A percentile compares a stretch with the other conserved stretches of the same genome.
Conservation (phyloP, 1,140 invertebrate genomes). For the Drosophila aff. region DNA sequence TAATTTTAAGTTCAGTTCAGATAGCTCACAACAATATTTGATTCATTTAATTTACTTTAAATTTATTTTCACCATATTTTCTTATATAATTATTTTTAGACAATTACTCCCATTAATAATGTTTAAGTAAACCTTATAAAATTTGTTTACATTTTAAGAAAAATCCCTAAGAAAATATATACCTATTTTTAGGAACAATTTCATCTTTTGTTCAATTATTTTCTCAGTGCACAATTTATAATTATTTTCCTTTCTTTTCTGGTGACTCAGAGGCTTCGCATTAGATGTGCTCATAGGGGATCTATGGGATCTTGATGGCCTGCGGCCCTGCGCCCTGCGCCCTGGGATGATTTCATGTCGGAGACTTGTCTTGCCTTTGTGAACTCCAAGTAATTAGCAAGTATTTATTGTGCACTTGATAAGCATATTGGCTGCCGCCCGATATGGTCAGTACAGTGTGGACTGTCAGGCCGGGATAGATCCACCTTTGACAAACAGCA, state of each 20-base stretch:
- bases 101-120: not conserved
- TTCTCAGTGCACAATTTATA: not conserved
- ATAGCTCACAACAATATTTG: too few species aligned
- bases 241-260: slow-evolving; percentile 17
- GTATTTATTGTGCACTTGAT: slow-evolving; percentile 42
- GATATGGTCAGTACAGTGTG: slow-evolving; percentile 19
- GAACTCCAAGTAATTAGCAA: slow-evolving; percentile 22
- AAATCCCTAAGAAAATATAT: not conserved
- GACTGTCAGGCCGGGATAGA: slow-evolving; percentile 16
- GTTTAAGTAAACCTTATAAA: fast-evolving
- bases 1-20: too few species aligned
- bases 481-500: slow-evolving; percentile 51
- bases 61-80: too few species aligned
- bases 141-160: not conserved
- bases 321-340: not conserved
- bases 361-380: slow-evolving; percentile 10
- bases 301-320: slow-evolving; percentile 4
- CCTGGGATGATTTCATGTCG: slow-evolving; percentile 17
- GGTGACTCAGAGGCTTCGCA: slow-evolving; percentile 51
- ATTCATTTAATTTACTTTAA: too few species aligned
- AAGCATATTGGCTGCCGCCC: slow-evolving; percentile 22
- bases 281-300: slow-evolving; percentile 28
- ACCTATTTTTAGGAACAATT: too few species aligned
- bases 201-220: too few species aligned
- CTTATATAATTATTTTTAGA: not conserved